Percentiles rank a stretch among this genome's conserved stretches.
These are phyloP conservation scores for Epinephelus malabaricus DNA, from an alignment of 2,797 vertebrate species.

Conservation along the genomic window DNA sequence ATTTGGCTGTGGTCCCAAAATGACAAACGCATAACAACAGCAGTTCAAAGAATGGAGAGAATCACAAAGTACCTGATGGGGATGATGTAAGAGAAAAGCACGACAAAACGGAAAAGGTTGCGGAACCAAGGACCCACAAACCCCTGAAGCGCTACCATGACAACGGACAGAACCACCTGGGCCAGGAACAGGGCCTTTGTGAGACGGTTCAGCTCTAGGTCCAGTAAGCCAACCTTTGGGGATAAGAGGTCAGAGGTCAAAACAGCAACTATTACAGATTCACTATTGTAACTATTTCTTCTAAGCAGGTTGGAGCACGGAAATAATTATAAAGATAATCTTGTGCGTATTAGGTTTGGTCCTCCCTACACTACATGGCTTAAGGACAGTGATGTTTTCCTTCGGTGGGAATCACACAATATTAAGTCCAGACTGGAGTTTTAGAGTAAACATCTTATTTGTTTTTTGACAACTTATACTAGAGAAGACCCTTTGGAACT, in stretches of 20 bases:
- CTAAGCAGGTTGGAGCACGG: background rate
- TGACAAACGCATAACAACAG: background rate
- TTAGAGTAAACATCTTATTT: constrained; percentile 20
- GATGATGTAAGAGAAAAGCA: constrained; percentile 99
- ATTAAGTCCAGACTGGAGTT: constrained; percentile 6
- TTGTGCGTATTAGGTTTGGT: background rate
- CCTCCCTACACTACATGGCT: background rate
- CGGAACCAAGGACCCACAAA: constrained; percentile 96
- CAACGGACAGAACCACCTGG: constrained; percentile 91
- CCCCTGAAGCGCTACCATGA: constrained; percentile 96
- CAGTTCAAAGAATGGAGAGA: background rate
- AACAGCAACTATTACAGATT: background rate
- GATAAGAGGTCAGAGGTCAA: constrained; percentile 44
- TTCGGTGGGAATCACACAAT: background rate
- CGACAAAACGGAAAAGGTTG: constrained; percentile 95
- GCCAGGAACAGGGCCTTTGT: constrained; percentile 98
- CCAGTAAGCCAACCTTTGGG: constrained; percentile 92
- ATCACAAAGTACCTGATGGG: constrained; percentile 92
- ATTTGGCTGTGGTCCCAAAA: background rate
- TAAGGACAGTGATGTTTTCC: constrained; percentile 4
- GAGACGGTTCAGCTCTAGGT: constrained; percentile 96
- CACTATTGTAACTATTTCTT: background rate
- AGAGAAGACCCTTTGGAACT: constrained; percentile 33
- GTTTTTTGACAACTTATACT: constrained; percentile 26
- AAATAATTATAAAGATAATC: background rate